These are phyloP conservation scores for Archips crataeganus DNA, from an alignment of 2,888 invertebrate species.

Conservation along the genomic window DNA sequence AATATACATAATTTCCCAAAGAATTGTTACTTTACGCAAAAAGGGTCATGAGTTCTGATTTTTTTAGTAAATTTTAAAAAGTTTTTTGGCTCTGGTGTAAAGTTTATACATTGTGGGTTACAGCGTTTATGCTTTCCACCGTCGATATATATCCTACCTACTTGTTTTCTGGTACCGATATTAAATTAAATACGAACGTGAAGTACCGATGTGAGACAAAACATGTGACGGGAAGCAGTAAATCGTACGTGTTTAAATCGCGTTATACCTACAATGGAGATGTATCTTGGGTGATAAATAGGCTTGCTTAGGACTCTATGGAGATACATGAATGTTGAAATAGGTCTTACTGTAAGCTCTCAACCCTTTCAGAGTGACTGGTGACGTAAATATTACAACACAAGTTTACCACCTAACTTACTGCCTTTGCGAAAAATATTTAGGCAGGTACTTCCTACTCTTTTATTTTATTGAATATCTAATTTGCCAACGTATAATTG, in stretches of 20 bases:
- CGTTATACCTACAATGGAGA: constrained; percentile 21
- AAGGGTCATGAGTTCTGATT: too few species aligned
- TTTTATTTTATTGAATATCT: too few species aligned
- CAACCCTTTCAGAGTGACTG: constrained; percentile 1
- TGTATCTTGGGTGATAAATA: constrained; percentile 21
- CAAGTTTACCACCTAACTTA: neutral
- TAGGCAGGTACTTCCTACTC: too few species aligned
- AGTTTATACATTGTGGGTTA: too few species aligned
- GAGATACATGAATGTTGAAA: constrained; percentile 12
- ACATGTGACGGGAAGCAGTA: neutral
- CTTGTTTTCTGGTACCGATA: neutral
- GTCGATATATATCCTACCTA: too few species aligned
- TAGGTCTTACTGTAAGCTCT: constrained; percentile 2
- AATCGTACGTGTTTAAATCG: constrained; percentile 21
- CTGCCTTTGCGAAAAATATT: neutral
- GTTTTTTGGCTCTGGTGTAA: too few species aligned
- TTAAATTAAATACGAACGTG: neutral
- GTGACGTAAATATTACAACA: neutral
- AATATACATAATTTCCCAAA: too few species aligned
- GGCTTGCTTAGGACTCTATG: constrained; percentile 10
- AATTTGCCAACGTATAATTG: too few species aligned
- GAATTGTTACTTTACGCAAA: too few species aligned
- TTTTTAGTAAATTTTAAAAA: too few species aligned
- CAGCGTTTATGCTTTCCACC: too few species aligned
- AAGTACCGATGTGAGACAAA: neutral